Evolutionary conservation across 2,888 invertebrate species (phyloP), one percentile per base, ranked within the genome.

Genomic region (Rhagonycha lutea): DNA sequence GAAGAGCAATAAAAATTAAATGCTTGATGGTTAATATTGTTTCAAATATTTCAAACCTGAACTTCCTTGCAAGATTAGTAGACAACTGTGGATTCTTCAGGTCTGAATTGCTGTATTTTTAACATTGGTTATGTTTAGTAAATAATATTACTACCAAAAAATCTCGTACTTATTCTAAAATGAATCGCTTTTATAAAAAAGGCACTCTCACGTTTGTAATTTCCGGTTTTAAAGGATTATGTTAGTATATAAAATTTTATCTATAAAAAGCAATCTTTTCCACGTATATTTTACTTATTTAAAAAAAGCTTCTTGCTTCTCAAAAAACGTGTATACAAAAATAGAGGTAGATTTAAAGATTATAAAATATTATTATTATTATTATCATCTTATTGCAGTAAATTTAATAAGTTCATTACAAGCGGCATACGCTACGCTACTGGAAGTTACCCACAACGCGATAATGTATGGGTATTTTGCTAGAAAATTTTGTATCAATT

Each of bases 231-330:
- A 77, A 76, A 79, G 77, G 80, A 81, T 81, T 80, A 81, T 74
- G 79, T 72, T 73, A 80, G 72, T 79, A 78, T 82, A 79, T 80
- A 82, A 80, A 80, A 81, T 81, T 79, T 82, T 82, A 82, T 82
- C 82, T 81, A 78, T 78, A 72, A 76, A 77, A 80, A 80, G 76
- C 80, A 81, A 82, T 82, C 82, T 82, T 78, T 23, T 79, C 73
- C 81, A 82, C 82, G 80, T 81, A 81, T 79, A 80, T 80, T 81
- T 82, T 81, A 78, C 72, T 71, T 72, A 74, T 79, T 77, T 75
- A 65, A 69, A 70, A 77, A 68, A 74, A 72, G 62, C 72, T 74
- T 72, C 69, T 79, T 69, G 60, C 60, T 79, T 74, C 72, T 72
- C 73, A 70, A 78, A 75, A 47, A 28, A 65, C 70, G 68, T 47